Evolutionary conservation across 2,888 invertebrate genomes (phyloP).

Genomic region (Tipula vernalis): DNA sequence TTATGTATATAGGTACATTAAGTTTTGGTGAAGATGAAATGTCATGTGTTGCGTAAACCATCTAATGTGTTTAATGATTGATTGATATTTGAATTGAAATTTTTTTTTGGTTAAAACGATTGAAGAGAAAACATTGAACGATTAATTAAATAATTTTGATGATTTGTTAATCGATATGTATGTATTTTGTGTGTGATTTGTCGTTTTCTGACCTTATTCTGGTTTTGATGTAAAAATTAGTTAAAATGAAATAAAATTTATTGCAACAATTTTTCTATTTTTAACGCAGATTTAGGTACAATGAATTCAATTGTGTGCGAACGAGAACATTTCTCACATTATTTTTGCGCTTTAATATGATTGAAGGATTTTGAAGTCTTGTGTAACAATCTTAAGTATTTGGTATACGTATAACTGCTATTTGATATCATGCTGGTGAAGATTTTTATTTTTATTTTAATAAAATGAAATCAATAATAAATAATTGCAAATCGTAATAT

Average conservation of each 20-base stretch:
- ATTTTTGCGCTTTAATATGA: neutral
- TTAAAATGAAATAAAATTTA: neutral
- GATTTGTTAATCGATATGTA: neutral
- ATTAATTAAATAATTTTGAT: neutral
- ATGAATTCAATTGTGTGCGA: neutral
- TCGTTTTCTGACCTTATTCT: neutral
- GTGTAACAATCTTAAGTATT: neutral
- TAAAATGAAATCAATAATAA: neutral
- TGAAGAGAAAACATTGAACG: neutral
- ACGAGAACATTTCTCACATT: neutral
- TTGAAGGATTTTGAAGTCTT: neutral
- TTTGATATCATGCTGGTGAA: neutral
- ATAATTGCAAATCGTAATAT: neutral
- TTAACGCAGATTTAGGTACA: neutral
- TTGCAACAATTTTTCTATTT: neutral
- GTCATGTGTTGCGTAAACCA: neutral
- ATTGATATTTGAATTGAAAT: neutral
- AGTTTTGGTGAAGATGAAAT: neutral
- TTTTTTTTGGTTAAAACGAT: neutral
- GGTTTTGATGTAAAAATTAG: neutral
- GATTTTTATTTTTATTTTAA: no score
- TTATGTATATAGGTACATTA: no score
- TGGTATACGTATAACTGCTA: neutral
- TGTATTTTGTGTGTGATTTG: neutral
- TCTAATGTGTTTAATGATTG: neutral